Evolutionary conservation across 2,888 invertebrate genomes (phyloP), one percentile per base, ranked within the genome.

Genomic region (Ypsolopha sequella): DNA sequence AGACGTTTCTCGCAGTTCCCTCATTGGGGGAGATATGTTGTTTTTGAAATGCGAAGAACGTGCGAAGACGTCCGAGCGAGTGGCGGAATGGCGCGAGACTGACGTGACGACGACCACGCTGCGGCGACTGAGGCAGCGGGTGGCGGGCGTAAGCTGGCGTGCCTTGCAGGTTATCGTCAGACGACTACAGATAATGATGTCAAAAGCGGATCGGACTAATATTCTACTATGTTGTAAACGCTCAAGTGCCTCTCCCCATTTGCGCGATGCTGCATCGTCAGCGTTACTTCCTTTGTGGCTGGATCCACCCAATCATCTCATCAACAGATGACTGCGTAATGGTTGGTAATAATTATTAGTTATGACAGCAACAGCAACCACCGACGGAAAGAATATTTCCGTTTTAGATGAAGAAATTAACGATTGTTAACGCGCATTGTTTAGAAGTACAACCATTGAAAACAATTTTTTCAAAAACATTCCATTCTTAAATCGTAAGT

Each of bases 141-240:
- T 58, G 55, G 55, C 56, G 59, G 73, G 73, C 69, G 24, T 10
- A 34, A 66, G 73, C 73, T 8, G 8, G 10, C 44, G 39, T 49
- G 41, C 39, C 43, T 76, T 76, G 76, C 84, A 81, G 82, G 85
- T 85, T 85, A 85, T 85, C 85, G 85, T 79, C 48, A 36, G 35
- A 7, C 36, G 69, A 78, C 70, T 73, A 76, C 76, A 84, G 84
- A 86, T 86, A 86, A 84, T 85, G 82, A 86, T 84, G 84, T 84
- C 85, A 85, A 82, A 86, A 84, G 84, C 81, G 84, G 85, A 84
- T 84, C 79, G 79, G 73, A 79, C 85, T 84, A 84, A 84, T 82
- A 46, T 78, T 74, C 74, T 77, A 81, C 80, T 84, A 80, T 79
- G 76, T 79, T 81, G 76, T 81, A 77, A 81, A 81, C 70, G 74